Evolutionary conservation across 2,113 vertebrate species (phyloP), one percentile per base, ranked within the genome.

Genomic region (Alethe castanea): DNA sequence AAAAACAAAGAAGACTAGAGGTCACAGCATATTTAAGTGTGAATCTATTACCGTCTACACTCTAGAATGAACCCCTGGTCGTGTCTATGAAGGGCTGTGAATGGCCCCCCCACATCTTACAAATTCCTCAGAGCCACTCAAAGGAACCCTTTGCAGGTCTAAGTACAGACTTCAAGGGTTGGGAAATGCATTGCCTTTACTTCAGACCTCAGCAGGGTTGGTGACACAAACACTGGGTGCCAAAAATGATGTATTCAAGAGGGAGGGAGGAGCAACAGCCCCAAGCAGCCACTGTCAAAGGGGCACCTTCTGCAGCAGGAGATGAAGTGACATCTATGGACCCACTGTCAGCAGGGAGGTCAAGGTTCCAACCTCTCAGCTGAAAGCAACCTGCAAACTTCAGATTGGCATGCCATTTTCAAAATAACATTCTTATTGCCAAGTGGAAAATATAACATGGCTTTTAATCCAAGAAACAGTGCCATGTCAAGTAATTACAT

Each of bases 201-300:
- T 77, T 81, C 57, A 80, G 16, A 50, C 60, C 54, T 36, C 60
- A 19, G 66, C 26, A 57, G 40, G 38, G 36, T 11, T 72, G 52
- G n/a, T 5, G 35, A 40, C 69, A 45, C 31, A 53, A 83, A 50
- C 26, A 38, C 11, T 10, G 13, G 16, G 35, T 60, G 67, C 9
- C 80, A 72, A 36, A 83, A 60, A 14, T 36, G 0, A 40, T 2
- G 14, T 5, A 29, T 71, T 62, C 0, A 0, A 79, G 10, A 3
- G 3, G 3, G 8, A 73, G 35, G 70, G 47, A 61, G 15, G 9
- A 6, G 12, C 56, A 69, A 3, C 2, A 8, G 33, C 10, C 38
- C 38, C 12, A 35, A 54, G 38, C 16, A 86, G 28, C 14, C 24
- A 28, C 33, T 35, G 44, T 22, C 33, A 7, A 24, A 54, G 36